Conservation (phyloP, 2,113 vertebrate genomes). For the Spea multiplicata region DNA sequence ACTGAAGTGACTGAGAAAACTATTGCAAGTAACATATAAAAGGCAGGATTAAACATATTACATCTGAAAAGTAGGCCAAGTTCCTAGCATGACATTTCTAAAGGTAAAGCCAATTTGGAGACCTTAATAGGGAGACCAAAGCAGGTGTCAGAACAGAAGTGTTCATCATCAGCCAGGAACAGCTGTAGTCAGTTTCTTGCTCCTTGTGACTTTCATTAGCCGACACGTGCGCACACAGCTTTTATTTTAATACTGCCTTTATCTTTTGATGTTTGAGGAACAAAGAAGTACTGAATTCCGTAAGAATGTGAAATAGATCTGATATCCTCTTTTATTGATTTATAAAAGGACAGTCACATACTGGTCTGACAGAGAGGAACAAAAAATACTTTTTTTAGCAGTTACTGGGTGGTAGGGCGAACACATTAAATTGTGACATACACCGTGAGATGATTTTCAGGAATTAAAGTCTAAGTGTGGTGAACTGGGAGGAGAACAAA, state of each 20-base stretch:
- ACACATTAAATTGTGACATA: conserved; percentile 33
- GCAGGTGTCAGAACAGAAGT: conserved; percentile 37
- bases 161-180: conserved; percentile 40
- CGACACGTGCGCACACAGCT: conserved; percentile 42
- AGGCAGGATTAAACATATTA: conserved; percentile 32
- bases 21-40: not conserved
- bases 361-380: conserved; percentile 52
- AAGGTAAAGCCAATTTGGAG: conserved; percentile 5
- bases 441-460: not conserved
- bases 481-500: too few species aligned
- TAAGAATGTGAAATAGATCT: conserved; percentile 48
- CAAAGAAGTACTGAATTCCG: conserved; percentile 25
- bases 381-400: conserved; percentile 61
- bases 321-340: conserved; percentile 58
- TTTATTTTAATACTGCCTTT: conserved; percentile 53
- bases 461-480: too few species aligned
- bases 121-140: conserved; percentile 14
- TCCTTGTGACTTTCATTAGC: conserved; percentile 50
- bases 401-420: conserved; percentile 46
- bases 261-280: conserved; percentile 41
- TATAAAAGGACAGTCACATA: conserved; percentile 50
- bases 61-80: conserved; percentile 31
- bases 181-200: conserved; percentile 40
- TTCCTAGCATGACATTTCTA: not conserved
- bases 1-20: too few species aligned